These are phyloP conservation scores for Cottus gobio DNA, from an alignment of 2,113 vertebrate genomes.

Conservation along the genomic window DNA sequence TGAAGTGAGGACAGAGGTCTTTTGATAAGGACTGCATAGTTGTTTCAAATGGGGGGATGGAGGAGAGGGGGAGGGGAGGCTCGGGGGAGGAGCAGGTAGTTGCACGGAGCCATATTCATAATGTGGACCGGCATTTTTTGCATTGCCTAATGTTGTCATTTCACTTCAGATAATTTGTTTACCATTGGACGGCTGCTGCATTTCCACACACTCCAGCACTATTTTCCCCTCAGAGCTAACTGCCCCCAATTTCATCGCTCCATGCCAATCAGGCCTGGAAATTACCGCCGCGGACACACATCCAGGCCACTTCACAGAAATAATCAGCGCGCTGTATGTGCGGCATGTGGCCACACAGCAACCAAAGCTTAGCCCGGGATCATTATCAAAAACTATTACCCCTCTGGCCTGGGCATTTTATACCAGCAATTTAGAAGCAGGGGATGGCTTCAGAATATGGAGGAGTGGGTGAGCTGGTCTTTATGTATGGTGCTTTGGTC, in stretches of 20 bases:
- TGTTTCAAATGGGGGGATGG: constrained; percentile 38
- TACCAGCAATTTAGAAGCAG: constrained; percentile 54
- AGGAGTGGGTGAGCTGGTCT: not conserved
- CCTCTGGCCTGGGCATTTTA: constrained; percentile 65
- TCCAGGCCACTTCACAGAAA: constrained; percentile 70
- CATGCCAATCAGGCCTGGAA: constrained; percentile 74
- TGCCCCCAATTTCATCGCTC: constrained; percentile 75
- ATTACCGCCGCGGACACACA: constrained; percentile 72
- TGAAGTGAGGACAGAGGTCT: constrained; percentile 11
- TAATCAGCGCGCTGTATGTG: constrained; percentile 74
- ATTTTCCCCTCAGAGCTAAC: constrained; percentile 70
- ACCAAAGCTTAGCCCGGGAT: constrained; percentile 68
- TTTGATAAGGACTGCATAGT: constrained; percentile 25
- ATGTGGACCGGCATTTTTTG: constrained; percentile 57
- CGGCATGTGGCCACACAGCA: constrained; percentile 65
- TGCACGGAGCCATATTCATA: constrained; percentile 39
- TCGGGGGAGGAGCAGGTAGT: too few species aligned
- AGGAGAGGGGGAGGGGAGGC: too few species aligned
- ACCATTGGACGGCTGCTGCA: constrained; percentile 60
- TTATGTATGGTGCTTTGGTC: constrained; percentile 39
- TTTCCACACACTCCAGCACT: constrained; percentile 69
- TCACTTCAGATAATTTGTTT: constrained; percentile 80
- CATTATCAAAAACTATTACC: constrained; percentile 78
- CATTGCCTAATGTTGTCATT: constrained; percentile 71
- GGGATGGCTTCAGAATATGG: constrained; percentile 36